Percentiles rank a stretch among this genome's conserved stretches.
Conservation (phyloP, 1,140 invertebrate genomes). For the Oryctes rhinoceros region DNA sequence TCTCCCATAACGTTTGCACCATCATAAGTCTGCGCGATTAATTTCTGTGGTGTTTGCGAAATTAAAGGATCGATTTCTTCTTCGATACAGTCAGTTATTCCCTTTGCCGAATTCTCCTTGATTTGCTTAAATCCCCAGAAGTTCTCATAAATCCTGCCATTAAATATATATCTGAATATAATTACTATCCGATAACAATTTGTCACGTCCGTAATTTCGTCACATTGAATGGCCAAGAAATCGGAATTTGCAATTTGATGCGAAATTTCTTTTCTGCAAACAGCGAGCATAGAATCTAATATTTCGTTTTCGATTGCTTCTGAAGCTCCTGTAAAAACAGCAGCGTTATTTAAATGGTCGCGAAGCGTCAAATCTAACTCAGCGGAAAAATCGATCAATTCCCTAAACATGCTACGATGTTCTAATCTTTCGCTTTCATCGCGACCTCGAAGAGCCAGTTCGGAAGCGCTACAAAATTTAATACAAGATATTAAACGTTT, state of each 20-base stretch:
- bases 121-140: slow-evolving; percentile 45
- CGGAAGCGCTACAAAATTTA: background rate
- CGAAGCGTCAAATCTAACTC: too few relatives aligned
- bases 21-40: slow-evolving; percentile 51
- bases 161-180: too few relatives aligned
- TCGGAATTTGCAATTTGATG: slow-evolving; percentile 52
- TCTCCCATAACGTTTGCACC: slow-evolving; percentile 47
- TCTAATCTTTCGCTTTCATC: slow-evolving; percentile 46
- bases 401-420: slow-evolving; percentile 48
- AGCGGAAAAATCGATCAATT: too few relatives aligned
- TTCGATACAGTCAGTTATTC: slow-evolving; percentile 47
- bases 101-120: slow-evolving; percentile 45
- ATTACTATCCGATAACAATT: too few relatives aligned
- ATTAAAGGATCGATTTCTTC: slow-evolving; percentile 50
- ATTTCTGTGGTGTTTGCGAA: slow-evolving; percentile 45
- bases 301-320: slow-evolving; percentile 57
- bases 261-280: slow-evolving; percentile 36
- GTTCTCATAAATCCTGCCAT: too few relatives aligned
- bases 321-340: slow-evolving; percentile 56
- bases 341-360: slow-evolving; percentile 45
- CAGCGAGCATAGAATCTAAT: slow-evolving; percentile 54
- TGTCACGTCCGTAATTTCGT: slow-evolving; percentile 50
- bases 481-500: background rate
- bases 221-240: slow-evolving; percentile 54
- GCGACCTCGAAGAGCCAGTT: background rate